phyloP scores from a whole-genome alignment of 2,797 vertebrate species.

The Poecile montanus region DNA sequence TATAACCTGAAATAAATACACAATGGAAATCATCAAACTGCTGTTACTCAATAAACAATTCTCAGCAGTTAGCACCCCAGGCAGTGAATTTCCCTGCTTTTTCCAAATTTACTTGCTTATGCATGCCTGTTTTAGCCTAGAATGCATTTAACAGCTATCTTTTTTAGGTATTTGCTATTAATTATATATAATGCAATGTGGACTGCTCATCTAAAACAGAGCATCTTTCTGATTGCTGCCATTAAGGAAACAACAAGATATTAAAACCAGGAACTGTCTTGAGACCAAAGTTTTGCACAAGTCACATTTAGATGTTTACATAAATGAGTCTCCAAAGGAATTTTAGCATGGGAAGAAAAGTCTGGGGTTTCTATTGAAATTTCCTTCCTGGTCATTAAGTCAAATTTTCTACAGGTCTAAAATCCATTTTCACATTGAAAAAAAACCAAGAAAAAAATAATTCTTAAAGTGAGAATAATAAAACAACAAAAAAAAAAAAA shows the following conservation, averaged over 20 bases:
- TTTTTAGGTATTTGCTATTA: background rate
- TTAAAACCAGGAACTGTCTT: background rate
- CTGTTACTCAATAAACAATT: background rate
- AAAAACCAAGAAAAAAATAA: background rate
- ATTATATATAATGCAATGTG: background rate
- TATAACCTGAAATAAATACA: background rate
- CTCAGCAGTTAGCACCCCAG: background rate
- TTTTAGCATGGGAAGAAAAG: background rate
- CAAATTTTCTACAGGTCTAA: background rate
- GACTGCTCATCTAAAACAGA: background rate
- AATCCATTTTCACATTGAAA: background rate
- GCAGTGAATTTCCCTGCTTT: background rate
- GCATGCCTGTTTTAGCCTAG: background rate
- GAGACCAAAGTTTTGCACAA: background rate
- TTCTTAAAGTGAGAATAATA: background rate
- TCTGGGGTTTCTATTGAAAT: fast-evolving
- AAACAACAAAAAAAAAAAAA: background rate
- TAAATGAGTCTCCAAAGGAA: background rate
- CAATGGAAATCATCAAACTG: background rate
- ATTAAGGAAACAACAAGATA: background rate
- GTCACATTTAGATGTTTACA: background rate
- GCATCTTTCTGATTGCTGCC: background rate
- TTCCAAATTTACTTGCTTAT: background rate
- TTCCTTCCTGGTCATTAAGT: background rate
- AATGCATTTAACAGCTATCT: background rate